Evolutionary conservation across 1,140 invertebrate species (phyloP).

Genomic region (Drosophila novamexicana): DNA sequence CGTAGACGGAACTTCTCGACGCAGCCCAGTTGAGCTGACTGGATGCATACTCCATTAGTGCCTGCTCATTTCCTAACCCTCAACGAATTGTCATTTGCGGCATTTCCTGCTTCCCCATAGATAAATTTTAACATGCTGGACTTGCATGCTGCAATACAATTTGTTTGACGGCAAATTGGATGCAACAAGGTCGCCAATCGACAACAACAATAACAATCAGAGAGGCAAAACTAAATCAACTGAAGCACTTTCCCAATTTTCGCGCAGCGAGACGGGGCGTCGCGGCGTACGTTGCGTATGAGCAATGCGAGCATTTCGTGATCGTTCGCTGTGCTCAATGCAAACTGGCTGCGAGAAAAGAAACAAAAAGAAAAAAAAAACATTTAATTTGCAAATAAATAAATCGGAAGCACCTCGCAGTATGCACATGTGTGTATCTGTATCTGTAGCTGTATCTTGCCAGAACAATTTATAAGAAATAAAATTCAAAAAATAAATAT

Average conservation of each 20-base stretch:
- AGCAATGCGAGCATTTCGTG: slow-evolving; percentile 53
- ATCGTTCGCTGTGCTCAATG: slow-evolving; percentile 35
- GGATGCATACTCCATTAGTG: slow-evolving; percentile 36
- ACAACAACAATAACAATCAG: slow-evolving; percentile 27
- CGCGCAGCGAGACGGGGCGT: not conserved
- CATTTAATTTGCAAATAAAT: slow-evolving; percentile 39
- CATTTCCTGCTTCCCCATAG: slow-evolving; percentile 73
- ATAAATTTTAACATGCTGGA: slow-evolving; percentile 61
- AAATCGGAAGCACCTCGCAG: slow-evolving; percentile 68
- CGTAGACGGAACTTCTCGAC: too few relatives aligned
- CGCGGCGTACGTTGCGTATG: slow-evolving; percentile 49
- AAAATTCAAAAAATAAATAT: slow-evolving; percentile 31
- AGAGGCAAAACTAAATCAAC: slow-evolving; percentile 12
- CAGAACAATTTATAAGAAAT: slow-evolving; percentile 65
- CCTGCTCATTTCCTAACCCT: slow-evolving; percentile 57
- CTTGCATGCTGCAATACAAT: slow-evolving; percentile 55
- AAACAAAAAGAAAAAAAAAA: slow-evolving; percentile 20
- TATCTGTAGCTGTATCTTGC: slow-evolving; percentile 38
- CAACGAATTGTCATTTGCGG: slow-evolving; percentile 62
- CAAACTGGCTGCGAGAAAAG: slow-evolving; percentile 31
- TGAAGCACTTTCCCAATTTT: slow-evolving; percentile 67
- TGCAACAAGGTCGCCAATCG: slow-evolving; percentile 40
- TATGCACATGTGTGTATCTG: slow-evolving; percentile 4
- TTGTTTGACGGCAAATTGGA: slow-evolving; percentile 42
- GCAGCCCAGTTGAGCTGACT: not conserved